These are phyloP conservation scores for Hyposmocoma kahamanoa DNA, from an alignment of 1,140 invertebrate genomes.

Conservation along the genomic window DNA sequence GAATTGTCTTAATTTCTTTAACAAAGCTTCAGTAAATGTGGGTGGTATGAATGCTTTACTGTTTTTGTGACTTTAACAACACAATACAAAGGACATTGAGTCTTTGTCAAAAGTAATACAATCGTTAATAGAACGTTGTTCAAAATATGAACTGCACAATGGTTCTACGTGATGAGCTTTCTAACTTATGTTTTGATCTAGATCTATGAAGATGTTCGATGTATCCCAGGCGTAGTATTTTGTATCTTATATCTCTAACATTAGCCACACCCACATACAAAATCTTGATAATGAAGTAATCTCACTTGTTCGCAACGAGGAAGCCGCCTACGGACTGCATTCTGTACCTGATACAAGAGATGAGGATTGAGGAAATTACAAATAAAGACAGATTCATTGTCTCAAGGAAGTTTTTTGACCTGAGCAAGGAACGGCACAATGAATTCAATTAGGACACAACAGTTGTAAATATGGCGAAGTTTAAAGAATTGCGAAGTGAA, in stretches of 20 bases:
- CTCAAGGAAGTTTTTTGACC: conserved; percentile 2
- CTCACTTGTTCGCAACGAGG: conserved; percentile 46
- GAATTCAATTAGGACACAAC: background rate
- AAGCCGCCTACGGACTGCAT: conserved; percentile 43
- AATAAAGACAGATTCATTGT: background rate
- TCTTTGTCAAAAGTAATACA: conserved; percentile 3
- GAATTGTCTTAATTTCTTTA: background rate
- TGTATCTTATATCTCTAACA: too few relatives aligned
- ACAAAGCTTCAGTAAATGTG: conserved; percentile 1
- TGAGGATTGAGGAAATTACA: conserved; percentile 6
- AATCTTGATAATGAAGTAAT: background rate
- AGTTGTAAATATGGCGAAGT: conserved; percentile 5
- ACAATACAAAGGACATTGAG: background rate
- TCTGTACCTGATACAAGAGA: conserved; percentile 10
- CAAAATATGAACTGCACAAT: background rate
- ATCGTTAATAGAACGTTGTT: background rate
- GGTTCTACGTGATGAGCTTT: background rate
- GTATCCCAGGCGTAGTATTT: too few relatives aligned
- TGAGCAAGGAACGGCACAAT: background rate
- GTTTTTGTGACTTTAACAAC: background rate
- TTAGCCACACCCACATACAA: too few relatives aligned
- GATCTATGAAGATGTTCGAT: too few relatives aligned
- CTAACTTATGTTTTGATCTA: background rate
- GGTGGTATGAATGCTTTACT: background rate
- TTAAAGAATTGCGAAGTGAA: conserved; percentile 38